These are phyloP conservation scores for Sebastes jordani DNA, from an alignment of 2,797 vertebrate genomes.

Conservation along the genomic window DNA sequence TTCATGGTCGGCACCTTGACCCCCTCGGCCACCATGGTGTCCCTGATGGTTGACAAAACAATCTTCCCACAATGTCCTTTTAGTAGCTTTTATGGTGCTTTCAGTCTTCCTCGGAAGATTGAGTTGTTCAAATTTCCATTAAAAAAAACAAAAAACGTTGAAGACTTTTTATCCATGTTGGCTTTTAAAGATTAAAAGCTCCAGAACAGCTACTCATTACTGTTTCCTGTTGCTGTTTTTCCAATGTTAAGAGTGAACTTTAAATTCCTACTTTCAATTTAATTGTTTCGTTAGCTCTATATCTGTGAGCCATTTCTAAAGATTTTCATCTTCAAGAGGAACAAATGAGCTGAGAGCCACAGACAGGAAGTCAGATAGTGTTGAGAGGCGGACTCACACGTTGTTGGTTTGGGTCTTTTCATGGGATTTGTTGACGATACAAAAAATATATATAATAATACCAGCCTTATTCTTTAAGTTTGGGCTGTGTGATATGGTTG, in stretches of 20 bases:
- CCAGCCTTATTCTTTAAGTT: conserved; percentile 6
- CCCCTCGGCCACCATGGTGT: neutral
- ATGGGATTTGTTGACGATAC: conserved; percentile 46
- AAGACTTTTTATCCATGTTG: neutral
- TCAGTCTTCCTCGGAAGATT: neutral
- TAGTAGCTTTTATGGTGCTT: neutral
- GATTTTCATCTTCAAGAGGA: neutral
- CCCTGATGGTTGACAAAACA: neutral
- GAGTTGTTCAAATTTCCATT: neutral
- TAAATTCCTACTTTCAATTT: neutral
- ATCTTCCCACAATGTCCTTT: neutral
- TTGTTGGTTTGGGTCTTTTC: conserved; percentile 3
- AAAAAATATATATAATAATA: neutral
- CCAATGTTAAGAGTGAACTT: neutral
- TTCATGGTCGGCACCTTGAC: neutral
- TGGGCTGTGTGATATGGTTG: conserved; percentile 8
- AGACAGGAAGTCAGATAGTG: neutral
- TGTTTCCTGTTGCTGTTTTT: neutral
- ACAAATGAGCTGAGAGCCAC: neutral
- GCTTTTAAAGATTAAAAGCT: neutral
- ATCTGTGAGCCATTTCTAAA: neutral
- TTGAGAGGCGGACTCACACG: too few relatives aligned
- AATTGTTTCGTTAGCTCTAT: neutral
- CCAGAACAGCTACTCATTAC: neutral
- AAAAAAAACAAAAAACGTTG: neutral